A percentile compares a stretch with the other conserved stretches of the same genome.
These are phyloP conservation scores for Agrilus planipennis DNA, from an alignment of 1,140 invertebrate species.

Conservation along the genomic window DNA sequence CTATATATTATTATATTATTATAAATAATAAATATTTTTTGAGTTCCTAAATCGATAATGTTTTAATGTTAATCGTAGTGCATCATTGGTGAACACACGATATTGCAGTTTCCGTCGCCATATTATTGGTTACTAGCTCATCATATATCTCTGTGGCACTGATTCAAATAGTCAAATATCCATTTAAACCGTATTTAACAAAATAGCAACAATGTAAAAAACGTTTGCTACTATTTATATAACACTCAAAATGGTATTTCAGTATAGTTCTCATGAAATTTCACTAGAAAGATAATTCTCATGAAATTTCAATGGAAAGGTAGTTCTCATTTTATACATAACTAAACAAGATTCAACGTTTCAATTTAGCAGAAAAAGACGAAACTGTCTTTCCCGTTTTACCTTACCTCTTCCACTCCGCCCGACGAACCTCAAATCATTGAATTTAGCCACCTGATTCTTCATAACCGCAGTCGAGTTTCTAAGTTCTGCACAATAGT, in stretches of 20 bases:
- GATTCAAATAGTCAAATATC: too few species aligned
- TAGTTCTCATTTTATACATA: neutral
- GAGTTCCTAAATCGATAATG: too few species aligned
- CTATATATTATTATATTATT: too few species aligned
- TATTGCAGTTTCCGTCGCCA: too few species aligned
- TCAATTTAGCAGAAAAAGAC: neutral
- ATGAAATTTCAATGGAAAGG: neutral
- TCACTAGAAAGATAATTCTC: neutral
- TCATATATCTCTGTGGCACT: too few species aligned
- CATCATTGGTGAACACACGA: too few species aligned
- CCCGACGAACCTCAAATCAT: constrained; percentile 94
- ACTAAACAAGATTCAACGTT: neutral
- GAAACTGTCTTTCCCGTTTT: neutral
- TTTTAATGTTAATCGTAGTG: too few species aligned
- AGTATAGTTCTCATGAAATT: neutral
- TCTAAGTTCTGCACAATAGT: constrained; percentile 87
- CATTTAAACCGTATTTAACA: too few species aligned
- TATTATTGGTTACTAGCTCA: too few species aligned
- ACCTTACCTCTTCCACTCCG: constrained; percentile 89
- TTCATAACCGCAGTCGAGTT: constrained; percentile 93
- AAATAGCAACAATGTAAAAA: too few species aligned
- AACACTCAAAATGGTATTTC: neutral
- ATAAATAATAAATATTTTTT: too few species aligned
- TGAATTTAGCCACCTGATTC: constrained; percentile 96
- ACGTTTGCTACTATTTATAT: neutral